These are phyloP conservation scores for Bagarius yarrelli DNA, from an alignment of 2,113 vertebrate species.

Conservation along the genomic window DNA sequence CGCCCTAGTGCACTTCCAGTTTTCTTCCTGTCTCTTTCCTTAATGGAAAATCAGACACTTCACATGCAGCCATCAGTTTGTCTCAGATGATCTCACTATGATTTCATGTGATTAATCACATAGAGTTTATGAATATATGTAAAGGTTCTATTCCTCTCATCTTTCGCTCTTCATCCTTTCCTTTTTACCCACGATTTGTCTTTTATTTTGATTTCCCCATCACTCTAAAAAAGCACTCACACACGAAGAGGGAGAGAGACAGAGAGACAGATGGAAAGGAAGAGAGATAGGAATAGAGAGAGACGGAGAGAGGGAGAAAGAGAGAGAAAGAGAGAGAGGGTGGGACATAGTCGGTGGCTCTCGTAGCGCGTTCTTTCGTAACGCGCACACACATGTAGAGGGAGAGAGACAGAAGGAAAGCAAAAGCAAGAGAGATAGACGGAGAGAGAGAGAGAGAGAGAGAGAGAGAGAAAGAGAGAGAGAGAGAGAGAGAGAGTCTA, in stretches of 20 bases:
- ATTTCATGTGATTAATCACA: background rate
- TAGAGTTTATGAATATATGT: too few relatives aligned
- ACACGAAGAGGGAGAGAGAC: slow-evolving; percentile 15
- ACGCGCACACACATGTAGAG: background rate
- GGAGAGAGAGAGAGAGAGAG: slow-evolving; percentile 14
- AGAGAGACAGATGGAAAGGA: background rate
- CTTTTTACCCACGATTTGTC: too few relatives aligned
- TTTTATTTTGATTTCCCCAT: too few relatives aligned
- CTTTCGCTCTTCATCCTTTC: too few relatives aligned
- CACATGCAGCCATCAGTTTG: background rate
- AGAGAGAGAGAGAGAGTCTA: background rate
- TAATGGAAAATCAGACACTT: background rate
- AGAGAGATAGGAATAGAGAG: background rate
- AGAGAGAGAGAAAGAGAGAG: slow-evolving; percentile 15
- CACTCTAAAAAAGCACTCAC: too few relatives aligned
- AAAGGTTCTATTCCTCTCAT: too few relatives aligned
- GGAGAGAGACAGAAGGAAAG: background rate
- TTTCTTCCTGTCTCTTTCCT: too few relatives aligned
- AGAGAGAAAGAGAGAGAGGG: background rate
- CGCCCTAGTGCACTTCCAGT: too few relatives aligned
- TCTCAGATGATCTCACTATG: background rate
- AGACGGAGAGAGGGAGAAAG: background rate
- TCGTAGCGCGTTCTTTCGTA: background rate
- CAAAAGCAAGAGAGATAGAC: background rate
- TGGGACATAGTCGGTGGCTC: background rate